Base-by-base conservation (phyloP, 2,888 invertebrate species). In the Eupithecia exiguata region DNA sequence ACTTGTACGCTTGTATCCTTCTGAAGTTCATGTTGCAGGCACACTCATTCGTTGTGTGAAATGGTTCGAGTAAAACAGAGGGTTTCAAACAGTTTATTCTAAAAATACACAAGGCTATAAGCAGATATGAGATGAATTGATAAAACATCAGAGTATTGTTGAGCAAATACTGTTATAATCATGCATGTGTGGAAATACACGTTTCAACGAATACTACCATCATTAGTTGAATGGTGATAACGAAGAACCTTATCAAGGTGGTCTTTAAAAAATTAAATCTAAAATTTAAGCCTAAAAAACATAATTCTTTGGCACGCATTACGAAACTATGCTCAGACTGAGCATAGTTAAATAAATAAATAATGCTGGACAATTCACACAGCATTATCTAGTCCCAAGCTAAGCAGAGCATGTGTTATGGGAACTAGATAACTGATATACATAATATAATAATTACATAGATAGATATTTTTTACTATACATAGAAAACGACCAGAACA, bases 1-100 rank as follows among this genome's bases (percentile, higher is more conserved):
- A 73, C 72, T 25, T 68, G 72, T 70, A 46, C 61, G 71, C 72
- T 25, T 68, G 68, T 25, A 75, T 62, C 49, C 67, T 69, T 75
- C 38, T 72, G 61, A 70, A 72, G 70, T 61, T 73, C 62, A 62
- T 62, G 21, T 58, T 58, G 58, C 62, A 35, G 62, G 62, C n/a
- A 18, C 35, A 58, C 14, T 62, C 35, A 62, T 62, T 35, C 62
- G 35, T 35, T 35, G 35, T 62, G 35, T 25, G 14, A 58, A 58
- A 58, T 58, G 21, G 58, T 18, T 16, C 30, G 16, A 62, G 16
- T 35, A 9, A 18, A 35, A 62, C 35, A 62, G 18, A 62, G 62
- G 30, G 16, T 62, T 62, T 35, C 35, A 30, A 62, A 62, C 62
- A 35, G 16, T 35, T 53, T 21, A 10, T 53, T 49, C 18, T 49